phyloP scores from a whole-genome alignment of 2,888 invertebrate genomes.

The Caenorhabditis uteleia region DNA sequence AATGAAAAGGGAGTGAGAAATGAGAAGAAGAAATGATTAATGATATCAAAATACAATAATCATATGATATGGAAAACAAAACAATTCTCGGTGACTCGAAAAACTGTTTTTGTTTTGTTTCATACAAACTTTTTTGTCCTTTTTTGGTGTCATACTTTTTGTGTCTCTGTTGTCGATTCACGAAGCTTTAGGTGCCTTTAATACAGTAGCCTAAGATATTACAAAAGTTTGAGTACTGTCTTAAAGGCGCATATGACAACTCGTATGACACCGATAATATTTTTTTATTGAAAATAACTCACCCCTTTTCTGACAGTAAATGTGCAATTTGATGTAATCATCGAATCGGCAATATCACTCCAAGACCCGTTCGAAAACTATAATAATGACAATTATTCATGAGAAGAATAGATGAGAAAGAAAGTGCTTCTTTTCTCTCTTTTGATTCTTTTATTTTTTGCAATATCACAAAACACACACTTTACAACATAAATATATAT shows the following conservation, averaged over 20 bases:
- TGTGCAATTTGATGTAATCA: constrained; percentile 43
- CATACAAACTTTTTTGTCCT: no score
- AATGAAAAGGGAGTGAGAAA: background rate
- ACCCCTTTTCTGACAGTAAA: constrained; percentile 43
- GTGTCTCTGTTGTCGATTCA: background rate
- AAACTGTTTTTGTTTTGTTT: no score
- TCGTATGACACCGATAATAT: no score
- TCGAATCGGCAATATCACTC: constrained; percentile 49
- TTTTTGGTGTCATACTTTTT: constrained; percentile 1
- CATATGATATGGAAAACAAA: background rate
- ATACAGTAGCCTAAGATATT: no score
- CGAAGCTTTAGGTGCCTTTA: no score
- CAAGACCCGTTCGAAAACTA: constrained; percentile 53
- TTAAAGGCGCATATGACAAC: no score
- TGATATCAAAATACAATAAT: background rate
- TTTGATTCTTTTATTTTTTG: no score
- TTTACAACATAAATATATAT: constrained; percentile 36
- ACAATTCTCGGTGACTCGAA: background rate
- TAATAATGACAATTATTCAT: constrained; percentile 12
- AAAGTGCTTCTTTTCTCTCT: no score
- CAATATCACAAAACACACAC: constrained; percentile 24
- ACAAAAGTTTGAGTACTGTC: no score
- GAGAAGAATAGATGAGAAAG: constrained; percentile 4
- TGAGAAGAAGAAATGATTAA: background rate
- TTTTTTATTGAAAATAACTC: no score